Percentiles rank a stretch among this genome's conserved stretches.
Conservation (phyloP, 2,888 invertebrate genomes). For the Portevinia maculata region DNA sequence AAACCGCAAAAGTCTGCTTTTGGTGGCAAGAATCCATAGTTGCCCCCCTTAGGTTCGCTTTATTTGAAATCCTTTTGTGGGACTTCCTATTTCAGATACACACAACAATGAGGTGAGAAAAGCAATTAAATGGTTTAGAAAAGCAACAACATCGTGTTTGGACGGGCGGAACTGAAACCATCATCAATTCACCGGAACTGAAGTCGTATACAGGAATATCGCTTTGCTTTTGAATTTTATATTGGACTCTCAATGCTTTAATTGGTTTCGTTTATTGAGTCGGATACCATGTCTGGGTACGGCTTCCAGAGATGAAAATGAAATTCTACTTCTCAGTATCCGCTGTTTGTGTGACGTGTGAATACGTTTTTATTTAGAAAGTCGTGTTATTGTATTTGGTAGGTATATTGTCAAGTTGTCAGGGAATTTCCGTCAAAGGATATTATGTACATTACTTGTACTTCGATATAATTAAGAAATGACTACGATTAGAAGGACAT, state of each 20-base stretch:
- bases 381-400: neutral
- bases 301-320: neutral
- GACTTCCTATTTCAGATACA: constrained; percentile 52
- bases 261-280: constrained; percentile 73
- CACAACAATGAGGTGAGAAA: constrained; percentile 71
- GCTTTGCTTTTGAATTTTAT: constrained; percentile 73
- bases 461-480: too few species aligned
- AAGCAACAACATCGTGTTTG: constrained; percentile 55
- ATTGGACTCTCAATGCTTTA: constrained; percentile 73
- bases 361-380: neutral
- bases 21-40: constrained; percentile 67
- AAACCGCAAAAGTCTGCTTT: constrained; percentile 71
- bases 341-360: neutral
- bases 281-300: neutral
- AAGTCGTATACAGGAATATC: constrained; percentile 61
- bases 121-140: constrained; percentile 72
- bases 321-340: neutral
- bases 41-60: constrained; percentile 17
- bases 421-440: too few species aligned
- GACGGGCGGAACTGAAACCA: constrained; percentile 2
- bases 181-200: constrained; percentile 59
- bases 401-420: too few species aligned
- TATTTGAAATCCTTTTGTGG: constrained; percentile 63
- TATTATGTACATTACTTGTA: too few species aligned
- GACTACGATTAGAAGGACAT: too few species aligned